Base-by-base conservation (phyloP, 2,888 invertebrate genomes). In the Epinotia nisella region DNA sequence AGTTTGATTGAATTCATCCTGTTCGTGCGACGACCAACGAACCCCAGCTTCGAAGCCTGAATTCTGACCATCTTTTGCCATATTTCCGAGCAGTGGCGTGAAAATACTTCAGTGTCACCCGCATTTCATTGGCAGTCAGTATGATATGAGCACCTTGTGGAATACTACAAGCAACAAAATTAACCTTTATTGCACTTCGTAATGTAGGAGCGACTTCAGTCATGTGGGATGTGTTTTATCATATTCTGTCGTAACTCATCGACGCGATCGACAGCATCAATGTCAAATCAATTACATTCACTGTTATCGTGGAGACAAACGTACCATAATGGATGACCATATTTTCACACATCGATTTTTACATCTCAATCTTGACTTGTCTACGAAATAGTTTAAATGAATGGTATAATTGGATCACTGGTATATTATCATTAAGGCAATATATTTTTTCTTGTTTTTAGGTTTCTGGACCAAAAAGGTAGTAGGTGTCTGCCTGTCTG, bases 241-340 rank as follows among this genome's bases (percentile, higher is more conserved):
- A 53, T 70, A 74, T 69, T 78, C 74, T 74, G 79, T 77, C 78
- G 75, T 79, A 82, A 85, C 84, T 83, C 79, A 82, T 85, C 82
- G 84, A 81, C 80, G 78, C 82, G 78, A 85, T 85, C 83, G 85
- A 86, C 83, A 85, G 76, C 76, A 71, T 79, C 90, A 91, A 91
- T 91, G 90, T 85, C 90, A 85, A 83, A 90, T 88, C 89, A 87
- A 90, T 90, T 83, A 82, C 73, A 79, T 77, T 81, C 82, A 80
- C 77, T 86, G 83, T 86, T 79, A 84, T 84, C 84, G 77, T 81
- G 79, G 80, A 78, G 78, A 78, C 81, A 82, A 83, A 81, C 60
- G 65, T 70, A 74, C 41, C 15, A 60, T 24, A 45, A 2, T 53
- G 2, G 29, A 55, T 67, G 21, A 61, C 61, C 55, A 56, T 56